Evolutionary conservation across 2,797 vertebrate genomes (phyloP), one percentile per base, ranked within the genome.

Genomic region (Carcharodon carcharias): DNA sequence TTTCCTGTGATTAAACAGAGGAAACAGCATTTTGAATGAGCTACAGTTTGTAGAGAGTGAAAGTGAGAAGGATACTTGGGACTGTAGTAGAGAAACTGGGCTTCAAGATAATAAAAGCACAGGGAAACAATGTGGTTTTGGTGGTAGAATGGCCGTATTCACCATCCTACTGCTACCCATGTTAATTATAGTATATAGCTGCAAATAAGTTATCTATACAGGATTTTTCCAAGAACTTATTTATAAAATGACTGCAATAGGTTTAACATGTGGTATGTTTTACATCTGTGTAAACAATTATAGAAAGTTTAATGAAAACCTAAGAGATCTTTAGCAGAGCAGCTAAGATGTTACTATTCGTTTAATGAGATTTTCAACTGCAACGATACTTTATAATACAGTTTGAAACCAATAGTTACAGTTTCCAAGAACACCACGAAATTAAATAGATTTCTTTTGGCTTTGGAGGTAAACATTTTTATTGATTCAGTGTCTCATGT

Each of bases 381-480:
- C 12, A 92, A 61, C n/a, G 56, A 63, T 35, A 61, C 50, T 91
- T n/a, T 14, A 61, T 35, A 61, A 63, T 63, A 6, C 4, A n/a
- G 28, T 63, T 61, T 63, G 56, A 5, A 92, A 92, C 56, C 28
- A 14, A n/a, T 61, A 63, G 54, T 63, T 63, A 16, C 58, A 63
- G 31, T 58, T 92, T 92, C 89, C 31, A 58, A 28, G 54, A 56
- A 89, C 3, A 58, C 26, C 87, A 92, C 14, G 63, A 63, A 63
- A 92, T 92, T 92, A 92, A 92, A 92, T 63, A 92, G 58, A 4
- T 92, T 63, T n/a, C 89, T 92, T 92, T 63, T 63, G 56, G 89
- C 89, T 92, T 92, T 35, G 56, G 31, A 92, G 58, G 35, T 92
- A 58, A 91, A 92, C 89, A 92, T 16, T 92, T 61, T 92, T 63